Percentiles rank a stretch among this genome's conserved stretches.
These are phyloP conservation scores for Pissodes strobi DNA, from an alignment of 1,140 invertebrate species.

Conservation along the genomic window DNA sequence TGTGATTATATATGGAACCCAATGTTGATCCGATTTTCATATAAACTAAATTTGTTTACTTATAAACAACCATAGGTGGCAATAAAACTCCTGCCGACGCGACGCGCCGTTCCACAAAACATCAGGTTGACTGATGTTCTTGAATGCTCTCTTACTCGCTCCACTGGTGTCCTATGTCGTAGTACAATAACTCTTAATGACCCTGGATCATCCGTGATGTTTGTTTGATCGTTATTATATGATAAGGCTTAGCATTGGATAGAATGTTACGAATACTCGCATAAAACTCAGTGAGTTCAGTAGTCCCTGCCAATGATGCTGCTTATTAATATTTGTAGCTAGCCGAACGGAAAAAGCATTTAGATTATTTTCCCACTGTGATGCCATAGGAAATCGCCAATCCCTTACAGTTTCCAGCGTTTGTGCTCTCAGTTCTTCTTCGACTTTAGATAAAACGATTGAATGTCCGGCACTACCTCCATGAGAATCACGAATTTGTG, in stretches of 20 bases:
- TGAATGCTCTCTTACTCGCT: not conserved
- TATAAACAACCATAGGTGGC: not conserved
- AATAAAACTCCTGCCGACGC: not conserved
- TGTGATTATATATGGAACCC: not conserved
- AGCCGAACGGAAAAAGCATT: too few species aligned
- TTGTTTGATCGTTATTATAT: not conserved
- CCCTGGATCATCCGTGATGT: not conserved
- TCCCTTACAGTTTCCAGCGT: not conserved
- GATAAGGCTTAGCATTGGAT: not conserved
- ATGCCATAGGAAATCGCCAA: not conserved
- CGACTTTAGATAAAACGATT: too few species aligned
- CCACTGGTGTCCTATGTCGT: too few species aligned
- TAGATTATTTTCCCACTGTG: too few species aligned
- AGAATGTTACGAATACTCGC: not conserved
- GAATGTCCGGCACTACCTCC: too few species aligned
- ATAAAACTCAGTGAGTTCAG: not conserved
- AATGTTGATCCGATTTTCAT: not conserved
- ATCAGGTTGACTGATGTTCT: not conserved
- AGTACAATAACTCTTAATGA: too few species aligned
- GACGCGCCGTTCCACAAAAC: not conserved
- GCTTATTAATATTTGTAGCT: not conserved
- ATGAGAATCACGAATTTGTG: too few species aligned
- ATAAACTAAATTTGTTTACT: not conserved
- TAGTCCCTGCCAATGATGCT: not conserved
- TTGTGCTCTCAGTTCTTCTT: too few species aligned